Base-by-base conservation (phyloP, 2,113 vertebrate genomes). In the Siniperca knerii region DNA sequence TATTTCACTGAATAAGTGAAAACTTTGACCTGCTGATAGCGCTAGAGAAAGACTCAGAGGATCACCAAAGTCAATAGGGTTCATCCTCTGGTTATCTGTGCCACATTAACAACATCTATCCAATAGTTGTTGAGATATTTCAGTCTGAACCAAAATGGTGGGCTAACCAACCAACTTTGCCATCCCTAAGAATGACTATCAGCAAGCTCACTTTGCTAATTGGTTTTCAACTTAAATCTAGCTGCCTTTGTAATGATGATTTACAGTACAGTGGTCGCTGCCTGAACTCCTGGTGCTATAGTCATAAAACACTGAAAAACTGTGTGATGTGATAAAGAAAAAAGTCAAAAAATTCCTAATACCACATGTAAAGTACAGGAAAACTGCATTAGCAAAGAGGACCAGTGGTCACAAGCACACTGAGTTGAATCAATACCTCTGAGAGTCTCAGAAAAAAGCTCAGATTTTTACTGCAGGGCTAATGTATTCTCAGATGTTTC, bases 191-290 rank as follows among this genome's bases (percentile, higher is more conserved):
- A 55, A 9, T 64, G 75, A 83, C 62, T 64, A 4, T 61, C 29
- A 37, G 62, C 48, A 50, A 21, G 54, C n/a, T 48, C 62, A 69
- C 57, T 68, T 60, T 69, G 18, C 54, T 73, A 62, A 79, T 76
- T 75, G 11, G 55, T 33, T 62, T 62, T 64, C 52, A 69, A 33
- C 55, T 79, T 58, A 9, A 68, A 64, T 75, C 7, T 35, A 35
- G 61, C 42, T 79, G 65, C 42, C 40, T 29, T 65, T 62, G 46
- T 64, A 57, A 55, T 50, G 54, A 48, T 55, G 66, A 76, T 83
- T 67, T 64, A 58, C 33, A 37, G n/a, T 20, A 8, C 21, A 50
- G 29, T 8, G 23, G 29, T 75, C 8, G 11, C 20, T 70, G 57
- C 33, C 65, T 48, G 25, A n/a, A 6, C 16, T 48, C 18, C 52